phyloP scores from a whole-genome alignment of 2,797 vertebrate species.

The Danio aesculapii region DNA sequence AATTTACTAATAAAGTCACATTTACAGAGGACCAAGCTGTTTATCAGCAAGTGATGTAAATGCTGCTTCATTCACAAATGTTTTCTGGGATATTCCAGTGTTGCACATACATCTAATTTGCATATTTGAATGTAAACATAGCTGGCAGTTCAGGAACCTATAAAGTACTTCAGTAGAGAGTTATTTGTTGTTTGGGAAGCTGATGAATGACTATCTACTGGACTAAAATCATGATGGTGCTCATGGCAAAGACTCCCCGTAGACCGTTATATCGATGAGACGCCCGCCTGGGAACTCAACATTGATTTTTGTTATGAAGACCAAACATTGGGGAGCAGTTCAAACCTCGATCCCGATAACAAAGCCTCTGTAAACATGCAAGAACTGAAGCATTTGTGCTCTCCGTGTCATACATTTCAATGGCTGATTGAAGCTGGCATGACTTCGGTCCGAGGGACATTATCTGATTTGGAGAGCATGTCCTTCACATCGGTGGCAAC shows the following conservation, averaged over 20 bases:
- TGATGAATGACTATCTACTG: slow-evolving; percentile 68
- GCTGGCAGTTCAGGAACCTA: no score
- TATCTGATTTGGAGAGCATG: background rate
- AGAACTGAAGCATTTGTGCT: background rate
- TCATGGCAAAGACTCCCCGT: slow-evolving; percentile 50
- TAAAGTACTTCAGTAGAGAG: no score
- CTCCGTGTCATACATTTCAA: background rate
- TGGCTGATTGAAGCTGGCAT: background rate
- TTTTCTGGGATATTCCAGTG: no score
- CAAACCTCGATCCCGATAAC: background rate
- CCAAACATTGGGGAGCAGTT: background rate
- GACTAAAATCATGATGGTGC: slow-evolving; percentile 59
- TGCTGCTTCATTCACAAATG: no score
- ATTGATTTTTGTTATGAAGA: slow-evolving; percentile 39
- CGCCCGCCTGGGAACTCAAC: slow-evolving; percentile 29
- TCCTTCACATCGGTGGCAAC: slow-evolving; percentile 11
- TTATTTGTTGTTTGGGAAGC: background rate
- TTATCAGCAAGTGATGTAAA: no score
- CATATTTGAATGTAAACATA: no score
- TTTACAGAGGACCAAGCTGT: no score
- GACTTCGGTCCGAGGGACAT: background rate
- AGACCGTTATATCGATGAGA: slow-evolving; percentile 18
- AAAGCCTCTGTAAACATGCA: slow-evolving; percentile 2
- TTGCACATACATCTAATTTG: no score
- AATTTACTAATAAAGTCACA: no score